Base-by-base conservation (phyloP, 2,113 vertebrate species). In the Phainopepla nitens region DNA sequence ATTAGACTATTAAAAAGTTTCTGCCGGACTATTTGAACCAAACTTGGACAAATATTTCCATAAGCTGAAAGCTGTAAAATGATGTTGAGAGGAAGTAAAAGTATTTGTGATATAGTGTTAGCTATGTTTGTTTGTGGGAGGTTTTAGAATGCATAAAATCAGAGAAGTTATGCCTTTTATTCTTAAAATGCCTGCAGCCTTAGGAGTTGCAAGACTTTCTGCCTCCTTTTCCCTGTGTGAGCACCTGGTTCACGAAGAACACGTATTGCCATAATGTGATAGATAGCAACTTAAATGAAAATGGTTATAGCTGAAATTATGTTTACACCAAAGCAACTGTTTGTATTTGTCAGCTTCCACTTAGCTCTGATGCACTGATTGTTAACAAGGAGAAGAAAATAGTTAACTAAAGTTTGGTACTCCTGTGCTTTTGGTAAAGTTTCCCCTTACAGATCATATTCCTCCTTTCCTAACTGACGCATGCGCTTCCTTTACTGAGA, bases 11-110 rank as follows among this genome's bases (percentile, higher is more conserved):
- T 87, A 83, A 84, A 93, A 92, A 24, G 24, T 78, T 90, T 71
- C 53, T 83, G 78, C 81, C 71, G 28, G n/a, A 56, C 45, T 82
- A 54, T 76, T 93, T 87, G 62, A 84, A 80, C 62, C 33, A 56
- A 83, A 80, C 65, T 94, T 71, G 7, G 23, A 28, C n/a, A 92
- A 94, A 66, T 64, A 33, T 86, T 96, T 96, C 90, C 72, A 54
- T 83, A 89, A 91, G 17, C 60, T 82, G 41, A 83, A 86, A 78
- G n/a, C 17, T 56, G 23, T 75, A 81, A 82, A 83, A 56, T 42
- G 64, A 95, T 71, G 20, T 39, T 60, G n/a, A 81, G 53, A 78
- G 68, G 61, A 94, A 89, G n/a, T 62, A 60, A 51, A 96, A 94
- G 44, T 53, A 72, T 82, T 70, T 70, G 44, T 84, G 47, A 13